Evolutionary conservation across 2,888 invertebrate species (phyloP).

Genomic region (Synergus japonicus): DNA sequence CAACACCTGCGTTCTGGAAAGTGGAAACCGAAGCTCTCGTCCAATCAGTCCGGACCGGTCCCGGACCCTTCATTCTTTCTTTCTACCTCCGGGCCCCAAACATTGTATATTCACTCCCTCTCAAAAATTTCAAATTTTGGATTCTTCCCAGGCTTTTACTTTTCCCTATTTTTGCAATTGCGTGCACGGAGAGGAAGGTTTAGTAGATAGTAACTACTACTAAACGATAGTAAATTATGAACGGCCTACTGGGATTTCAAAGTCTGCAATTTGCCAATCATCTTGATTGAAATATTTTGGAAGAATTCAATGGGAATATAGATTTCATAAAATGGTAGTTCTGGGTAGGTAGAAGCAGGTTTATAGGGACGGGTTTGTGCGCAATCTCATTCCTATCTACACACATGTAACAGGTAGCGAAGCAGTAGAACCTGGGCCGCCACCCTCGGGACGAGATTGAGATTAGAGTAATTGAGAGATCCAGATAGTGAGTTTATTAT

Average conservation of each 20-base stretch:
- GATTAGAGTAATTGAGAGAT: slow-evolving; percentile 63
- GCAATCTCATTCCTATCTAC: slow-evolving; percentile 31
- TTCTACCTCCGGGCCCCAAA: slow-evolving; percentile 16
- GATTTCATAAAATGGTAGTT: not conserved
- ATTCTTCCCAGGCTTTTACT: not conserved
- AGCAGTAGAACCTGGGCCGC: slow-evolving; percentile 45
- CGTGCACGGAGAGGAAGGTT: not conserved
- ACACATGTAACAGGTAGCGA: slow-evolving; percentile 28
- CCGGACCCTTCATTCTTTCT: slow-evolving; percentile 13
- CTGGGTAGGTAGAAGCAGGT: not conserved
- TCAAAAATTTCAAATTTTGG: not conserved
- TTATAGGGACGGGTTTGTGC: not conserved
- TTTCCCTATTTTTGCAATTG: not conserved
- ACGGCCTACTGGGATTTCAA: too few species aligned
- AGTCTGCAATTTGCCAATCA: too few species aligned
- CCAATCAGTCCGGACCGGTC: slow-evolving; percentile 8
- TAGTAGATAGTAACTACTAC: too few species aligned
- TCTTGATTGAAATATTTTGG: too few species aligned
- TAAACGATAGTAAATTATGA: too few species aligned
- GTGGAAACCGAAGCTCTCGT: slow-evolving; percentile 2
- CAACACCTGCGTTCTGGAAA: slow-evolving; percentile 49
- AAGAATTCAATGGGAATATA: not conserved
- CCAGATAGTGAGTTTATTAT: slow-evolving; percentile 52
- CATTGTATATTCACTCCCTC: slow-evolving; percentile 18
- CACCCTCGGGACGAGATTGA: slow-evolving; percentile 57